Percentiles rank a stretch among this genome's conserved stretches.
phyloP scores from a whole-genome alignment of 2,113 vertebrate genomes.

The Planiliza haematocheilus region DNA sequence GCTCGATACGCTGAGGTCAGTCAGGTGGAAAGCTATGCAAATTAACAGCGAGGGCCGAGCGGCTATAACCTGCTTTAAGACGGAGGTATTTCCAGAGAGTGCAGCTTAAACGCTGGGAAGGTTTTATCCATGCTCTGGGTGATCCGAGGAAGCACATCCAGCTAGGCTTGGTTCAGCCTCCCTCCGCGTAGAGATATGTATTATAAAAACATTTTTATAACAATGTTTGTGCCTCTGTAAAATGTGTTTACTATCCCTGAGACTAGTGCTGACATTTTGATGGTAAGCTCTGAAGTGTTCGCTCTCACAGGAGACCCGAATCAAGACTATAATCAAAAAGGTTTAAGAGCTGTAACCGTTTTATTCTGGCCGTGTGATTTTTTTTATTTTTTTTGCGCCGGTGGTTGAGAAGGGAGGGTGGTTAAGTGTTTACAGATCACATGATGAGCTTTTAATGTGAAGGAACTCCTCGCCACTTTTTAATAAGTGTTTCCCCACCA shows the following conservation, averaged over 20 bases:
- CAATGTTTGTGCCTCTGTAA: neutral
- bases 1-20: too few species aligned
- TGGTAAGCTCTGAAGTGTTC: neutral
- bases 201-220: neutral
- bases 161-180: too few species aligned
- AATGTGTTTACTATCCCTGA: neutral
- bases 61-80: too few species aligned
- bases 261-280: neutral
- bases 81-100: neutral
- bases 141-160: too few species aligned
- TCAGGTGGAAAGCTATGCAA: too few species aligned
- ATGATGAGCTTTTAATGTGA: neutral
- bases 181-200: too few species aligned
- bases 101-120: neutral
- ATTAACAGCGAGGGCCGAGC: too few species aligned
- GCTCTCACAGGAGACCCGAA: neutral
- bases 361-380: neutral
- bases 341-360: neutral
- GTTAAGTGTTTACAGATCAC: neutral
- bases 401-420: too few species aligned
- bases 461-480: neutral
- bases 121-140: too few species aligned
- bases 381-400: too few species aligned
- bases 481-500: neutral
- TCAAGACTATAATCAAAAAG: neutral